Base-by-base conservation (phyloP, 2,888 invertebrate species). In the Clepsis dumicolana region DNA sequence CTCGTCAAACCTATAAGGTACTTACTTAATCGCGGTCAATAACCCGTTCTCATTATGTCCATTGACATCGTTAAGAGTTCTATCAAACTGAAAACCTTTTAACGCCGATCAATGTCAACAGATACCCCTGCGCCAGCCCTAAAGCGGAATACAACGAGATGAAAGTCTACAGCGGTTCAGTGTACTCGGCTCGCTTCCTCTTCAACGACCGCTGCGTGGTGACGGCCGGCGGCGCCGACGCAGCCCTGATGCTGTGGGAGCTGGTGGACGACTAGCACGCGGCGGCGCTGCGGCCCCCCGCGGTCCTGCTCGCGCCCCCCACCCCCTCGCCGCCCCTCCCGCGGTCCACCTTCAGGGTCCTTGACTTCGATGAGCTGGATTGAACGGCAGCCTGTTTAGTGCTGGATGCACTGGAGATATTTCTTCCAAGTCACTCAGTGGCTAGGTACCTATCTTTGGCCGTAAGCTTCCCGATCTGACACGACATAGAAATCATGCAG, bases 181-280 rank as follows among this genome's bases (percentile, higher is more conserved):
- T 98, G 59, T 96, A 97, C 41, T 95, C 96, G 70, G 96, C 96
- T 0, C 95, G 97, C 52, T 98, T 98, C 91, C 94, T 98, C 18
- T 97, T 96, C 91, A 98, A 98, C 82, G 98, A 98, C 87, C 95
- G 97, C 64, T 97, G 96, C 80, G 93, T 98, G 70, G 96, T 98
- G 64, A 97, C 97, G 18, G 96, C 97, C 10, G 98, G 98, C 2
- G 98, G 98, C 35, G 95, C 96, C 73, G 98, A 98, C 84, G 98
- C 98, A 27, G 96, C 97, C 7, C 94, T 98, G 44, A 97, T 98
- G 97, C 95, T 98, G 73, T 98, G 98, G 98, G 97, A 97, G 88
- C 91, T 98, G 72, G 96, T 96, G 79, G 96, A 96, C 80, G 96
- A 97, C 93, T 97, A 96, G 94, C 95, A 84, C 74, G 81, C 75